Evolutionary conservation across 2,888 invertebrate species (phyloP), one percentile per base, ranked within the genome.

Genomic region (Cheilosia soror): DNA sequence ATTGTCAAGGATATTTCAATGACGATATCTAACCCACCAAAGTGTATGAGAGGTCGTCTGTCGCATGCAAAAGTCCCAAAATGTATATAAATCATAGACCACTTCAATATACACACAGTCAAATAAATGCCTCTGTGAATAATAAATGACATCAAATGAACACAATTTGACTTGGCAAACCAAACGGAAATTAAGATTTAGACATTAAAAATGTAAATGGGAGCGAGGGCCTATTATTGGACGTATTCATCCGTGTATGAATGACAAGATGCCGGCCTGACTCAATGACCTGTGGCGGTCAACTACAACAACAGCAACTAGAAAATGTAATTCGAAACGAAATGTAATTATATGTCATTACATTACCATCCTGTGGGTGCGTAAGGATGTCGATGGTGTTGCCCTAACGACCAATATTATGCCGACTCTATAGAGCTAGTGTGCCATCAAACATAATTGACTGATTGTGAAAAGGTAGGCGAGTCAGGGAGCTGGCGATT

Each of bases 1-100:
- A 76, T 47, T 71, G 37, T 72, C 82, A 82, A 82, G 77, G 82
- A 82, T 66, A 55, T 65, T 29, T 20, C n/a, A 66, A 40, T 78
- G 60, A 37, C 47, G 40, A 53, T 82, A 65, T 11, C 66, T 44
- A 37, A 47, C 51, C 51, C 4, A 49, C 7, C 7, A 25, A 11
- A 11, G 25, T 44, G 2, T 44, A 0, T 40, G 33, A 66, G 57
- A 73, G 42, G 69, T 68, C 76, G 33, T 63, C 42, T 20, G 51
- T 58, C 4, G 25, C 37, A 62, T n/a, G 49, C 9, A 75, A 57
- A 49, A 42, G 13, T 29, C 25, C 55, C n/a, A 47, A 47, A 40
- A 60, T 47, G 20, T 51, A 40, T 33, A 47, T 77, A 40, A 79
- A 73, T 78, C 68, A 83, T 57, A 49, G 42, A 33, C 42, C 62